Conservation (phyloP, 2,888 invertebrate genomes). For the Cephalotes varians region DNA sequence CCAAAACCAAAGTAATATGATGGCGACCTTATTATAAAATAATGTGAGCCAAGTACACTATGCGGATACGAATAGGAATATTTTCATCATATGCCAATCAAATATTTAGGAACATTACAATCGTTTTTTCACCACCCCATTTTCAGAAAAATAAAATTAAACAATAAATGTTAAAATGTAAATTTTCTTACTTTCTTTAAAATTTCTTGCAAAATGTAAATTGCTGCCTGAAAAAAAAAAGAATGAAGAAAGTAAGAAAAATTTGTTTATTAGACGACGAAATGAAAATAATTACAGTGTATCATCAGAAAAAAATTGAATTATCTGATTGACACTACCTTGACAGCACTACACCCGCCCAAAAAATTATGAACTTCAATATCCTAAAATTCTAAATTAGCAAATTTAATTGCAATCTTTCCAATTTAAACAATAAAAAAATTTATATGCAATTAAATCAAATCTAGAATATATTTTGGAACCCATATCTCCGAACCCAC, state of each 20-base stretch:
- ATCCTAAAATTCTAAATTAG: background rate
- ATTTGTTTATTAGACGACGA: background rate
- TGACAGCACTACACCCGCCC: too few relatives aligned
- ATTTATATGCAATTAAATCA: background rate
- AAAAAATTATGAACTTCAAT: background rate
- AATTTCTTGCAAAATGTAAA: background rate
- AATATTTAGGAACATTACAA: background rate
- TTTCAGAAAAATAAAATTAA: background rate
- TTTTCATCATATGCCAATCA: background rate
- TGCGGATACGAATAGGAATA: background rate
- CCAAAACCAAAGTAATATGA: too few relatives aligned
- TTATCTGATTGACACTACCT: too few relatives aligned
- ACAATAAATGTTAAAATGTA: background rate
- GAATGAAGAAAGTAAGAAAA: background rate
- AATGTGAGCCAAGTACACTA: background rate
- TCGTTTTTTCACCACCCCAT: background rate
- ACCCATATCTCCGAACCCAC: background rate
- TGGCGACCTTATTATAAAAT: background rate
- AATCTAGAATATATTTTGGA: background rate
- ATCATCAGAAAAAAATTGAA: too few relatives aligned
- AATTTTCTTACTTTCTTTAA: background rate
- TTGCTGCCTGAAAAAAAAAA: background rate
- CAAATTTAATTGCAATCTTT: background rate
- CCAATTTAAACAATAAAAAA: background rate
- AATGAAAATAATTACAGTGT: background rate